Evolutionary conservation across 2,113 vertebrate genomes (phyloP), one percentile per base, ranked within the genome.

Genomic region (Protobothrops flavoviridis): DNA sequence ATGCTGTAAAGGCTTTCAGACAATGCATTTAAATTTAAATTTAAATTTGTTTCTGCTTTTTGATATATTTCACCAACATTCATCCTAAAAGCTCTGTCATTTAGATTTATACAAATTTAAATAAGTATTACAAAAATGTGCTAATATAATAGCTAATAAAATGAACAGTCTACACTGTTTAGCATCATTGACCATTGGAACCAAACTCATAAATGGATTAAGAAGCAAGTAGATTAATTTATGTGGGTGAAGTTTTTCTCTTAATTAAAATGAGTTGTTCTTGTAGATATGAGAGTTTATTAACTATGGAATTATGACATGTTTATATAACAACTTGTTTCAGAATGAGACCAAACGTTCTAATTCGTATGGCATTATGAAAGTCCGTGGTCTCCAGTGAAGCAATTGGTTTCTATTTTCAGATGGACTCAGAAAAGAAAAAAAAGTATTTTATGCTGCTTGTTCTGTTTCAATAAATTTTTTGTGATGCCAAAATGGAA

Each of bases 321-420:
- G 1, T 21, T 23, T 57, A 59, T 3, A 4, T n/a, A 90, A 29
- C 8, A 12, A 52, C 57, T 45, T 29, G 5, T 64, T 90, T 26
- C 45, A n/a, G 64, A 90, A 74, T 53, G 10, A 74, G 21, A 33
- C 23, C 13, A 91, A 85, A 43, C 15, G 57, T 53, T 91, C 5
- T 39, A 64, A 81, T 21, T 53, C 1, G 1, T 53, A 45, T 52
- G 52, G 9, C n/a, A 91, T 53, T 29, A 24, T 39, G 56, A 86
- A 91, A 29, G 24, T 93, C 43, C 91, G n/a, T 4, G 90, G 88
- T n/a, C 59, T 94, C 93, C 93, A 91, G 12, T 26, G 87, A 59
- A 24, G 33, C 26, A 26, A 43, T 12, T 20, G 0, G 39, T 33
- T 56, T 53, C 53, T 39, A 86, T 91, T 86, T 81, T 53, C 20